Conservation (phyloP, 2,888 invertebrate species). For the Drosophila mulleri region DNA sequence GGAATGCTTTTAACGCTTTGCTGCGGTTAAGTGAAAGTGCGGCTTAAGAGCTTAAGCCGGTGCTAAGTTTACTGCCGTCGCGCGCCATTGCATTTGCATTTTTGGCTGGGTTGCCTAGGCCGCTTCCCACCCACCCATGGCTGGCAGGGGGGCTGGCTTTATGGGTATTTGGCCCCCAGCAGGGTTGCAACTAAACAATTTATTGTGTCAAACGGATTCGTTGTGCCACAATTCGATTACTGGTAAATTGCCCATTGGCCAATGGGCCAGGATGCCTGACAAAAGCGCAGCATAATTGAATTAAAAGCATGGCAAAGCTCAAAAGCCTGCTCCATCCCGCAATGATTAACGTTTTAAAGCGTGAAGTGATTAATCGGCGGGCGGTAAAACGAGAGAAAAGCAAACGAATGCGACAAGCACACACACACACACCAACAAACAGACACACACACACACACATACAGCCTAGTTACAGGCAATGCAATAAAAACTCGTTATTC, state of each 20-base stretch:
- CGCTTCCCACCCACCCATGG: neutral
- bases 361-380: slow-evolving; percentile 57
- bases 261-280: slow-evolving; percentile 40
- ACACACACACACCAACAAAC: neutral
- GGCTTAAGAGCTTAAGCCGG: slow-evolving; percentile 65
- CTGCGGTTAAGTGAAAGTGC: slow-evolving; percentile 76
- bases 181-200: slow-evolving; percentile 51
- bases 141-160: slow-evolving; percentile 3
- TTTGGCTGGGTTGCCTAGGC: slow-evolving; percentile 20
- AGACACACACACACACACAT: neutral
- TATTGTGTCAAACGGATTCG: slow-evolving; percentile 73
- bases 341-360: slow-evolving; percentile 64
- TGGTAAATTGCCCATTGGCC: slow-evolving; percentile 76
- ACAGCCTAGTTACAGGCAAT: slow-evolving; percentile 1
- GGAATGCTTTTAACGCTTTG: slow-evolving; percentile 50
- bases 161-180: slow-evolving; percentile 14
- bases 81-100: slow-evolving; percentile 70
- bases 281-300: slow-evolving; percentile 72
- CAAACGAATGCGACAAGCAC: neutral
- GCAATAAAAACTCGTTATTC: slow-evolving; percentile 1
- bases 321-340: slow-evolving; percentile 36
- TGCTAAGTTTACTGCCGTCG: slow-evolving; percentile 64
- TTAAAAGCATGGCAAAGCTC: slow-evolving; percentile 67
- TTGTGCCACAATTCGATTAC: slow-evolving; percentile 70
- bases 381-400: too few relatives aligned